Evolutionary conservation across 2,888 invertebrate genomes (phyloP), one percentile per base, ranked within the genome.

Genomic region (Elmis aenea): DNA sequence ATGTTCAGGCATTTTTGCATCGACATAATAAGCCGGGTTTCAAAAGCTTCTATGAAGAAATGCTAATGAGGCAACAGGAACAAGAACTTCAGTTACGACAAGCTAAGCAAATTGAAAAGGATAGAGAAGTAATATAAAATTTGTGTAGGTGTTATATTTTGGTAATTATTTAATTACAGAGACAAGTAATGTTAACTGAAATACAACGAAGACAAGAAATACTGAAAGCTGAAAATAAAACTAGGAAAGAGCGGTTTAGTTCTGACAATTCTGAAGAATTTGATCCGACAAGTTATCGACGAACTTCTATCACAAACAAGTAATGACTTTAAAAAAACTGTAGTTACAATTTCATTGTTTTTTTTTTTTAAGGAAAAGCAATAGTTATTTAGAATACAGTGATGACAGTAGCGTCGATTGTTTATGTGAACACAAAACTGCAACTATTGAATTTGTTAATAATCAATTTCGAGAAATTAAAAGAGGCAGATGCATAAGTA

Each of bases 1-100:
- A 81, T 59, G 81, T 85, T 1, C 81, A 86, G 70, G 81, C 80
- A 59, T 93, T 85, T 61, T 73, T 94, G 0, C 79, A 85, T 45
- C 70, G 78, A 12, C 80, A 90, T 65, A 90, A 91, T 61, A 87
- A 84, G 59, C 88, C 90, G 1, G 81, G 80, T 0, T 74, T 74
- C 30, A 75, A 84, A 38, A 93, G 93, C 5, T 91, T 87, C 64
- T 91, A 93, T 55, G 93, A 94, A 43, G 87, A 93, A 70, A 94
- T 94, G 93, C 64, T 90, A 5, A 75, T 76, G 29, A 76, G 83
- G 32, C 78, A 81, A 43, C 77, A 78, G 49, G 78, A 82, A 58
- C 73, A 76, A 48, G 77, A 83, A 51, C 74, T 79, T 51, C 69
- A 75, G 33, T 76, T 80, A 50, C 66, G 75, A 25, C 73, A 80